Evolutionary conservation across 2,888 invertebrate species (phyloP).

Genomic region (Trypoxylon attenuatum): DNA sequence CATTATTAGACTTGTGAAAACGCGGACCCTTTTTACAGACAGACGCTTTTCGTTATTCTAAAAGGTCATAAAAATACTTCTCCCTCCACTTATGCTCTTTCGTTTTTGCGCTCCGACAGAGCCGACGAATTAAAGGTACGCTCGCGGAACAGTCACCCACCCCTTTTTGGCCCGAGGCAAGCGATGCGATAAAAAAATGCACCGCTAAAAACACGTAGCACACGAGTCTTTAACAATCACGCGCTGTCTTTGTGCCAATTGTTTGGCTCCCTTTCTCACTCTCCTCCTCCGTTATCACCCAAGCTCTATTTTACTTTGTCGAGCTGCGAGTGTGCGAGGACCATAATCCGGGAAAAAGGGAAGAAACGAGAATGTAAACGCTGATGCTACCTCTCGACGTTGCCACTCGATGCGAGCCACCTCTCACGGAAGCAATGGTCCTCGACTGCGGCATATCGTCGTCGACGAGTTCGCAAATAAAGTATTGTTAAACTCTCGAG

Average conservation of each 20-base stretch:
- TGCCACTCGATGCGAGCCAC: no score
- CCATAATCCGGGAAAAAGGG: no score
- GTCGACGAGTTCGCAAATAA: no score
- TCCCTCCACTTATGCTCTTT: background rate
- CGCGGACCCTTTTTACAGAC: background rate
- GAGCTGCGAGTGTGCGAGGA: no score
- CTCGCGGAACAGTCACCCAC: background rate
- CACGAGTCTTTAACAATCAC: no score
- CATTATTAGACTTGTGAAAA: background rate
- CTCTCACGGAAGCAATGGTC: no score
- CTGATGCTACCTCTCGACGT: no score
- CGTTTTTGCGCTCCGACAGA: background rate
- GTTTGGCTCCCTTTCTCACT: background rate
- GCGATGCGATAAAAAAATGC: background rate
- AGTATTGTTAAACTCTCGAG: no score
- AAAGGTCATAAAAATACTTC: background rate
- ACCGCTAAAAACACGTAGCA: background rate
- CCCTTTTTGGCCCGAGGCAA: background rate
- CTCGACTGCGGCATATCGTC: no score
- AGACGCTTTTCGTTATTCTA: background rate
- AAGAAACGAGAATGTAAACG: no score
- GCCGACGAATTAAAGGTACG: background rate
- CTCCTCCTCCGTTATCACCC: no score
- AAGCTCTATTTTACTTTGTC: no score
- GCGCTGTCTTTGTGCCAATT: background rate